Percentiles rank a stretch among this genome's conserved stretches.
Conservation (phyloP, 2,113 vertebrate genomes). For the Falcunculus frontatus region DNA sequence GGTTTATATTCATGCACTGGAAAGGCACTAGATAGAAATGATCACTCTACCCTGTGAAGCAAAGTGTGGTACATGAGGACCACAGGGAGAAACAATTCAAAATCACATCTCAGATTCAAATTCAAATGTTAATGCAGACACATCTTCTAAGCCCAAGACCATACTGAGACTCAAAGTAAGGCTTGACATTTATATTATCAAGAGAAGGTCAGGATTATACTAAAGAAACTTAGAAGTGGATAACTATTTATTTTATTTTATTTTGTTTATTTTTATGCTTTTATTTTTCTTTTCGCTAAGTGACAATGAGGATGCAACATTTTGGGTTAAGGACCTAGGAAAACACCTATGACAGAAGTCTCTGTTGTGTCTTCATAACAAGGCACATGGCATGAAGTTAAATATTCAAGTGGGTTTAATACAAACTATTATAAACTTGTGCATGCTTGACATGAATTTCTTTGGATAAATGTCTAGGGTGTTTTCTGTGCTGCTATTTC, state of each 20-base stretch:
- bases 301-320: background rate
- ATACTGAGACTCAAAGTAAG: background rate
- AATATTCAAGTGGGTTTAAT: background rate
- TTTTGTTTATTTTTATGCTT: background rate
- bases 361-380: background rate
- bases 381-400: background rate
- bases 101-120: background rate
- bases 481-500: fast-evolving
- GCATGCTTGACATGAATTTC: background rate
- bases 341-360: background rate
- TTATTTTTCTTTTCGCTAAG: background rate
- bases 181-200: background rate
- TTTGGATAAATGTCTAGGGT: background rate
- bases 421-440: background rate
- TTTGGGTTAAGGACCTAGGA: background rate
- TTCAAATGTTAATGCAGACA: background rate
- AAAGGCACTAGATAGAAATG: background rate
- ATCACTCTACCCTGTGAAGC: background rate
- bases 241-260: background rate
- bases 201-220: background rate
- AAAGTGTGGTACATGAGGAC: background rate
- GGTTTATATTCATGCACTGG: background rate
- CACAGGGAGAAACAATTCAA: background rate
- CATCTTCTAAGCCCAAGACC: background rate
- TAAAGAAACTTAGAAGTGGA: background rate